These are phyloP conservation scores for Trachops cirrhosus DNA, from an alignment of 2,797 vertebrate genomes.

Conservation along the genomic window DNA sequence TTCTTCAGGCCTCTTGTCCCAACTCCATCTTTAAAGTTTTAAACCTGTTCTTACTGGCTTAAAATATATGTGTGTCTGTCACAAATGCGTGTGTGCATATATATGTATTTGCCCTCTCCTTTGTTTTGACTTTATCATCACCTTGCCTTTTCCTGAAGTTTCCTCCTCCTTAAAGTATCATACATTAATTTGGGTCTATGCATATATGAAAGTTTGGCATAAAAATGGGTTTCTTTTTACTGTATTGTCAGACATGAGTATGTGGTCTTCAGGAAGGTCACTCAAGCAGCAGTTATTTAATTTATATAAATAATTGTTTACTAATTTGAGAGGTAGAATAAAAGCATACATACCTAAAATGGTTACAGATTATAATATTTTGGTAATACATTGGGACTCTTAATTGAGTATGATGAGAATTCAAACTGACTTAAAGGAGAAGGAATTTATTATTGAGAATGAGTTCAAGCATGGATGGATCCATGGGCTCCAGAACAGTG, in stretches of 20 bases:
- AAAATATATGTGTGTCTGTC: neutral
- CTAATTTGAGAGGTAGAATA: neutral
- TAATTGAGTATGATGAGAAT: neutral
- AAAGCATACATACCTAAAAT: neutral
- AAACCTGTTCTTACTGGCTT: neutral
- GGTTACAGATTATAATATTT: slow-evolving; percentile 9
- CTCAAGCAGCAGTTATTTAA: neutral
- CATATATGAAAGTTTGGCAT: neutral
- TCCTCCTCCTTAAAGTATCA: neutral
- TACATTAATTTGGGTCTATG: neutral
- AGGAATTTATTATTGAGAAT: neutral
- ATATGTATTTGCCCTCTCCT: neutral
- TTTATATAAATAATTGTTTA: neutral
- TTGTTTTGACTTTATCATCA: slow-evolving; percentile 33
- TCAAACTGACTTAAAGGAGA: neutral
- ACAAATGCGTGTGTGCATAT: neutral
- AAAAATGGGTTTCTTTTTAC: neutral
- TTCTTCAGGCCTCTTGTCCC: neutral
- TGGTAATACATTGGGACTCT: neutral
- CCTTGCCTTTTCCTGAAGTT: neutral
- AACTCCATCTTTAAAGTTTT: neutral
- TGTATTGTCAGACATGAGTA: neutral
- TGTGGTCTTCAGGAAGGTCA: neutral
- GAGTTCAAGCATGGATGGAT: neutral
- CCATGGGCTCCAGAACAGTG: neutral